These are phyloP conservation scores for Torymus aiolomorphi DNA, from an alignment of 2,888 invertebrate species.

Conservation along the genomic window DNA sequence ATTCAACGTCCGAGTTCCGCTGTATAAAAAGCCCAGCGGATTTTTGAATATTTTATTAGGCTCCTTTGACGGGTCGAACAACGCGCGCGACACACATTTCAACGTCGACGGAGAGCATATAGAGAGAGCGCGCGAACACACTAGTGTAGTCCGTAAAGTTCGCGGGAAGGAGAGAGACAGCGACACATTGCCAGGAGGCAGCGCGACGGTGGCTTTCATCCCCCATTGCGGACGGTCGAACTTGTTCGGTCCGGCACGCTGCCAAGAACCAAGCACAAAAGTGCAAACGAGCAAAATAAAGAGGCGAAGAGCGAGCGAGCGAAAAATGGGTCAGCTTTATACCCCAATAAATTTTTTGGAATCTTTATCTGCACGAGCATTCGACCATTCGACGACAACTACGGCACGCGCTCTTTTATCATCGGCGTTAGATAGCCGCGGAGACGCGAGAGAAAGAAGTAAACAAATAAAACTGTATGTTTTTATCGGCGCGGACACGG, in stretches of 20 bases:
- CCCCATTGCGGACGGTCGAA: background rate
- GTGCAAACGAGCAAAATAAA: slow-evolving; percentile 39
- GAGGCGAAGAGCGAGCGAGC: background rate
- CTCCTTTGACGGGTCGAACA: background rate
- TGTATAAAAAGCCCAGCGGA: too few species aligned
- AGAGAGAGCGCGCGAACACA: too few species aligned
- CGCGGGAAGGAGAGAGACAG: background rate
- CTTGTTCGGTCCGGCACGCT: slow-evolving; percentile 22
- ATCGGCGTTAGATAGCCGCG: too few species aligned
- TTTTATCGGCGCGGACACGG: too few species aligned
- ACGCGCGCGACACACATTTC: slow-evolving; percentile 3
- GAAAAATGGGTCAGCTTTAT: slow-evolving; percentile 37
- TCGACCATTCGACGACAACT: background rate
- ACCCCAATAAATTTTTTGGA: slow-evolving; percentile 30
- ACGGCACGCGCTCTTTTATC: too few species aligned
- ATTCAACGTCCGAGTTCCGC: too few species aligned
- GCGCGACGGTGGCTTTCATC: slow-evolving; percentile 13
- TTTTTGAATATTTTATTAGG: slow-evolving; percentile 12
- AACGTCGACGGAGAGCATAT: background rate
- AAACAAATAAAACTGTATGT: too few species aligned
- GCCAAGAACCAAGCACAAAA: slow-evolving; percentile 39
- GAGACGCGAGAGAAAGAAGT: too few species aligned
- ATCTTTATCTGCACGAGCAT: slow-evolving; percentile 8
- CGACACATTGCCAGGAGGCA: slow-evolving; percentile 11
- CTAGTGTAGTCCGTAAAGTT: background rate